Percentiles rank a stretch among this genome's conserved stretches.
Conservation (phyloP, 2,113 vertebrate genomes). For the Sinocyclocheilus grahami region DNA sequence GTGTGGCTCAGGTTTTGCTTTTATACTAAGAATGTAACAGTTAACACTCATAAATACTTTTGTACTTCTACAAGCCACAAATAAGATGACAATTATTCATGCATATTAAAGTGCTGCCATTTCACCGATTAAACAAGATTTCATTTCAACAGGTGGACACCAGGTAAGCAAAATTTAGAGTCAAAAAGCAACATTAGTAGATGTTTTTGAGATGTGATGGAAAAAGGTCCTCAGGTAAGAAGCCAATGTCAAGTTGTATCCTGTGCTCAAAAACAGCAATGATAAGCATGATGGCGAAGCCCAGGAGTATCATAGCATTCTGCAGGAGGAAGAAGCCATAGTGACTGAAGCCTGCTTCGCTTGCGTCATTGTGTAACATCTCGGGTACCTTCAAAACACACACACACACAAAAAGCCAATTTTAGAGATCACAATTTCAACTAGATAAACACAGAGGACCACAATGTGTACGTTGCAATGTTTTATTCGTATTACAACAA, state of each 20-base stretch:
- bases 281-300: conserved; percentile 94
- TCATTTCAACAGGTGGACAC: neutral
- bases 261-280: conserved; percentile 95
- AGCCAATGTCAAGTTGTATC: conserved; percentile 88
- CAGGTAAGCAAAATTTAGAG: neutral
- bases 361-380: conserved; percentile 96
- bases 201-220: neutral
- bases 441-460: too few relatives aligned
- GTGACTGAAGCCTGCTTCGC: conserved; percentile 93
- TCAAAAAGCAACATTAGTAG: neutral
- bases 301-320: conserved; percentile 94
- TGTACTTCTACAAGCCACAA: neutral
- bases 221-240: conserved; percentile 64
- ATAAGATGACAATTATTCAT: neutral
- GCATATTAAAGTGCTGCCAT: neutral
- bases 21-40: conserved; percentile 14
- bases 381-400: conserved; percentile 84
- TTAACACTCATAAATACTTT: neutral
- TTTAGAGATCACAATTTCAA: neutral
- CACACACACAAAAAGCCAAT: neutral
- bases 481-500: too few relatives aligned
- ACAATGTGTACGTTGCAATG: neutral
- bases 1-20: conserved; percentile 10
- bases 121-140: neutral
- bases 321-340: conserved; percentile 96